Base-by-base conservation (phyloP, 2,888 invertebrate species). In the Drosophila tripunctata region DNA sequence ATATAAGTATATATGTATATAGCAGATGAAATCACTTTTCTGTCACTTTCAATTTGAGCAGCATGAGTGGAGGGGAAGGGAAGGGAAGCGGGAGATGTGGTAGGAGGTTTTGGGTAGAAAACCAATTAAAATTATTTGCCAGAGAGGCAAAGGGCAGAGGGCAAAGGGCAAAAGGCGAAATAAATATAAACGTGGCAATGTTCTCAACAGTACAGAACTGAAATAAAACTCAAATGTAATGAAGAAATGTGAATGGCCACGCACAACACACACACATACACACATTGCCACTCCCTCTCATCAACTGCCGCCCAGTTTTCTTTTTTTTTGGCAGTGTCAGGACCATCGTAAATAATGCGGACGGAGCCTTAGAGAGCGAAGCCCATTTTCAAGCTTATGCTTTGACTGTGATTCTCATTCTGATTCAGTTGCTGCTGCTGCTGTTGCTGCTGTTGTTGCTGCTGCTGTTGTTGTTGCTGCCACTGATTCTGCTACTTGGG, bases 71-170 rank as follows among this genome's bases (percentile, higher is more conserved):
- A 12, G 1, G 8, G 6, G n/a, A 6, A 4, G 21, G 17, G 12
- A 4, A 8, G 10, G 19, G 0, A 0, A 19, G 24, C 10, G 4
- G 10, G 15, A 8, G 8, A 10, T 12, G 17, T 3, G 36, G 30
- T 7, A 19, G 19, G 40, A 31, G 31, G 27, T 12, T 30, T 19
- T 41, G 27, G 43, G 50, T 60, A 10, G 56, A 83, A 81, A 81
- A 81, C 80, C 80, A 81, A 81, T 81, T 81, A 81, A 81, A 81
- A 86, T 81, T 86, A 86, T 83, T 81, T 81, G 60, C 67, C 62
- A 56, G 40, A 35, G 40, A 41, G 48, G 48, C 62, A 56, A 50
- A 68, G 57, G 65, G 77, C 69, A 70, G 79, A 79, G 67, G 81
- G 79, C 66, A 75, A 71, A 75, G 62, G 62, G 79, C 72, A 79